Evolutionary conservation across 2,888 invertebrate genomes (phyloP), one percentile per base, ranked within the genome.

Genomic region (Arrhopalites spinosus): DNA sequence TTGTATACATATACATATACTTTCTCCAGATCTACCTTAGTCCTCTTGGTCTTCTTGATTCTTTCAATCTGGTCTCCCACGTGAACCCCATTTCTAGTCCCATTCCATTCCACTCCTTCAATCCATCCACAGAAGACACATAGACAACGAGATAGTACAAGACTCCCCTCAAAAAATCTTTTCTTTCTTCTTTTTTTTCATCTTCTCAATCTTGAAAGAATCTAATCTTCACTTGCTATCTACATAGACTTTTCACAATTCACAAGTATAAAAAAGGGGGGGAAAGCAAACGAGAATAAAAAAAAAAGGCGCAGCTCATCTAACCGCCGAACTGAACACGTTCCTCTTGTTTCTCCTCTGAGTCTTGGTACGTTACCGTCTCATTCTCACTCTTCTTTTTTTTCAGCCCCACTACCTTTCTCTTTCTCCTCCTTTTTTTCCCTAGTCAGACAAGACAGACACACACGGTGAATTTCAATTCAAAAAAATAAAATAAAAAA

Each of bases 51-150:
- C 17, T 36, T 15, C 36, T 64, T 30, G 64, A 64, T 64, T 64
- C 64, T 43, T 20, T 64, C 64, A 29, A 64, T 64, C 64, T 64
- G 64, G 64, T 64, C 8, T 23, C 30, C 61, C 61, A 27, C 61
- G 61, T 36, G 36, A 36, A 36, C 36, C 11, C 36, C 36, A 36
- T 36, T 36, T n/a, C n/a, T n/a, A n/a, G n/a, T n/a, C n/a, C n/a
- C n/a, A n/a, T 63, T 56, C 45, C 7, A 56, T 56, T 56, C 27
- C 59, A 59, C 15, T 50, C 50, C 20, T 20, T 50, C 50, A 5
- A 50, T 2, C 17, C 50, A 50, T 36, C 36, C 36, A 11, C 3
- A 36, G 36, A 36, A 36, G 11, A 36, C 11, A 36, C 3, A 11
- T 3, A 36, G 36, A 36, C 36, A 36, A 11, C 5, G 36, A 11